These are phyloP conservation scores for Heliconius congener DNA, from an alignment of 1,140 invertebrate species.

Conservation along the genomic window DNA sequence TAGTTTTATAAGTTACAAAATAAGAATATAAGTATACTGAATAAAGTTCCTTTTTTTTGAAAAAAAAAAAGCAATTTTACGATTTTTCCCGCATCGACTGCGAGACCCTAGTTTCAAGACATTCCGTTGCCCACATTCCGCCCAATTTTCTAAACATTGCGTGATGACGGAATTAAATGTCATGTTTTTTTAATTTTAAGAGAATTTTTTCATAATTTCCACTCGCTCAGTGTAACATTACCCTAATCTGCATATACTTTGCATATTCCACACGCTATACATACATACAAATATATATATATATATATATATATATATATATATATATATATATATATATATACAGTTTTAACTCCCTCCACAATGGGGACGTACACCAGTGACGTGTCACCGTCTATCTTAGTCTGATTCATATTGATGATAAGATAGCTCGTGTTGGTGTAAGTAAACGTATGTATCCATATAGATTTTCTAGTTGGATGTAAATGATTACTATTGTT, in stretches of 20 bases:
- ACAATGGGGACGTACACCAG: slow-evolving; percentile 20
- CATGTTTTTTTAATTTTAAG: too few species aligned
- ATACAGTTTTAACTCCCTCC: slow-evolving; percentile 29
- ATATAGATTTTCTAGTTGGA: background rate
- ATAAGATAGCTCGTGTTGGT: slow-evolving; percentile 32
- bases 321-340: slow-evolving; percentile 9
- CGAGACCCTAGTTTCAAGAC: too few species aligned
- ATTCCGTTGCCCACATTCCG: too few species aligned
- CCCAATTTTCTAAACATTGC: too few species aligned
- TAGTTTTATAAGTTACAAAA: too few species aligned
- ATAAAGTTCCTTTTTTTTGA: too few species aligned
- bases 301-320: slow-evolving; percentile 4
- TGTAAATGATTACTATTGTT: background rate
- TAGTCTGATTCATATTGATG: slow-evolving; percentile 36
- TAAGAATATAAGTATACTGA: too few species aligned
- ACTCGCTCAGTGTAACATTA: background rate
- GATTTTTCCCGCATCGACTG: too few species aligned
- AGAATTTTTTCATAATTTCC: too few species aligned
- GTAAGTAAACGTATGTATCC: slow-evolving; percentile 12
- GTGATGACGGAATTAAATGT: too few species aligned
- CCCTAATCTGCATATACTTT: background rate
- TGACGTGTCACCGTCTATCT: slow-evolving; percentile 28
- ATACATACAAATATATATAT: too few species aligned
- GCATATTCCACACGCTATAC: background rate
- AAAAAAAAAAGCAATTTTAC: too few species aligned